Percentiles rank a stretch among this genome's conserved stretches.
phyloP scores from a whole-genome alignment of 2,797 vertebrate species.

The Rhyacichthys aspro region DNA sequence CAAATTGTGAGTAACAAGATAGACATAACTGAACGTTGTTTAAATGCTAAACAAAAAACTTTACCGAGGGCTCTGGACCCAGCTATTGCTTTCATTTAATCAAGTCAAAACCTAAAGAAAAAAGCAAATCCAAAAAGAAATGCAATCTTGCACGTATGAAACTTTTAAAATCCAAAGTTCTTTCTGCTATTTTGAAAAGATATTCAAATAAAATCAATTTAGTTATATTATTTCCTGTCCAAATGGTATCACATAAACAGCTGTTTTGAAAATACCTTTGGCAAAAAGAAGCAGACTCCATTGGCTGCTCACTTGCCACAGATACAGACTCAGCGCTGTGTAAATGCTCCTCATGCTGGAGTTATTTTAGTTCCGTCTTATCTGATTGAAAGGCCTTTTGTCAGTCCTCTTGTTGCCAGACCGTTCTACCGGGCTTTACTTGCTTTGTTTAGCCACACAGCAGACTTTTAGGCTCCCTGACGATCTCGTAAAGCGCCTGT shows the following conservation, averaged over 20 bases:
- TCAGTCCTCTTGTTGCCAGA: slow-evolving; percentile 6
- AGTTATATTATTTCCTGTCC: no score
- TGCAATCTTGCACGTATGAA: no score
- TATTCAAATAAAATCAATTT: no score
- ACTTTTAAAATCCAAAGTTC: no score
- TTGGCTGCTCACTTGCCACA: slow-evolving; percentile 2
- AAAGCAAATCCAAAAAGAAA: no score
- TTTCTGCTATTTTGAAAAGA: no score
- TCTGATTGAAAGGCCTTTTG: slow-evolving; percentile 22
- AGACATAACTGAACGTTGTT: no score
- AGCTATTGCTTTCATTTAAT: no score
- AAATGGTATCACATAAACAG: background rate
- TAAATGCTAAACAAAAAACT: no score
- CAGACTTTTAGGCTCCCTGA: slow-evolving; percentile 24
- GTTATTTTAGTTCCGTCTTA: slow-evolving; percentile 16
- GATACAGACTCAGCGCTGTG: slow-evolving; percentile 4
- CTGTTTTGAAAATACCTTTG: background rate
- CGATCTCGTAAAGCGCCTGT: slow-evolving; percentile 14
- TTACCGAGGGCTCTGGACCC: no score
- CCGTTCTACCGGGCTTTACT: slow-evolving; percentile 22
- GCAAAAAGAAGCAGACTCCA: slow-evolving; percentile 5
- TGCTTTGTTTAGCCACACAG: slow-evolving; percentile 22
- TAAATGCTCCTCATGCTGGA: slow-evolving; percentile 12
- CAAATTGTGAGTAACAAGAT: no score
- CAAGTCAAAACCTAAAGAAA: no score